Evolutionary conservation across 2,797 vertebrate species (phyloP).

Genomic region (Acestrorhynchus altus): DNA sequence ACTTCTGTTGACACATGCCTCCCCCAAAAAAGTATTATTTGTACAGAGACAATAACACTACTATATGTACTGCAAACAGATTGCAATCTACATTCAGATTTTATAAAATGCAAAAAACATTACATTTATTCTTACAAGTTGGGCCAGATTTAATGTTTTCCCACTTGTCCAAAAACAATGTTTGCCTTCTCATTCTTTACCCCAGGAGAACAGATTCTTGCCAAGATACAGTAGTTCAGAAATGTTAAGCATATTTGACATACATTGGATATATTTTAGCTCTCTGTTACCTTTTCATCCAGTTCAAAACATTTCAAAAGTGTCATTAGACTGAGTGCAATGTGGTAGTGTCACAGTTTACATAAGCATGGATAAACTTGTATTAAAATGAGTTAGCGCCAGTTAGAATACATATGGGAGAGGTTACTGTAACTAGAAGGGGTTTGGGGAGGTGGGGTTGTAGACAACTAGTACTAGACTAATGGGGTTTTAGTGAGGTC

Average conservation of each 20-base stretch:
- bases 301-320: not conserved
- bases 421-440: slow-evolving; percentile 64
- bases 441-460: too few species aligned
- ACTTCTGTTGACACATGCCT: not conserved
- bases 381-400: slow-evolving; percentile 74
- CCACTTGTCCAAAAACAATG: not conserved
- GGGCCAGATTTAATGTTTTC: not conserved
- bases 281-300: slow-evolving; percentile 7
- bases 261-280: not conserved
- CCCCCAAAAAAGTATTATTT: not conserved
- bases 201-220: not conserved
- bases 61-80: not conserved
- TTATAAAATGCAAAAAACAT: not conserved
- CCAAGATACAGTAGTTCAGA: not conserved
- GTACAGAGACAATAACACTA: too few species aligned
- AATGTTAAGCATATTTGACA: not conserved
- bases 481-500: slow-evolving; percentile 73
- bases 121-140: not conserved
- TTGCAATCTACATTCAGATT: not conserved
- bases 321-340: slow-evolving; percentile 29
- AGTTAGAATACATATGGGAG: slow-evolving; percentile 66
- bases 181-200: not conserved
- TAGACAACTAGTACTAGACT: slow-evolving; percentile 65
- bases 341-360: slow-evolving; percentile 54
- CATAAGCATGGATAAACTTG: slow-evolving; percentile 60